Conservation (phyloP, 2,113 vertebrate genomes). For the Actenoides hombroni region DNA sequence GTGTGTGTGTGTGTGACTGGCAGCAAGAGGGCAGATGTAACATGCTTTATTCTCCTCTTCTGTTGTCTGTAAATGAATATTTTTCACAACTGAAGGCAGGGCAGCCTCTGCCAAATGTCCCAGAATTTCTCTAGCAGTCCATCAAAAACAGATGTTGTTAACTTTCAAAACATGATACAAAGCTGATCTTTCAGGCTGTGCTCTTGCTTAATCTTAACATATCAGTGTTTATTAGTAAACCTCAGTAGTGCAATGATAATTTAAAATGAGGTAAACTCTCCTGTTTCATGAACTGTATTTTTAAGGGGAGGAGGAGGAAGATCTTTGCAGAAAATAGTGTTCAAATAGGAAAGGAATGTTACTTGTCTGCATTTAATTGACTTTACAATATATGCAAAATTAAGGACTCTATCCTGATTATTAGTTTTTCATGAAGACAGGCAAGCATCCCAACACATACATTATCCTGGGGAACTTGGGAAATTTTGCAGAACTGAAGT, state of each 20-base stretch:
- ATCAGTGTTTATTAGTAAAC: background rate
- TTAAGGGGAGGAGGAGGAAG: background rate
- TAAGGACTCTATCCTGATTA: background rate
- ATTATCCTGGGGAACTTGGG: background rate
- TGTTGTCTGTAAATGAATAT: background rate
- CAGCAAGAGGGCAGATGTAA: background rate
- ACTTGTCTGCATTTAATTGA: background rate
- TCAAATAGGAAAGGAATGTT: background rate
- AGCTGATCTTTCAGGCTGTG: background rate
- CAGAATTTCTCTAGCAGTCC: constrained; percentile 1
- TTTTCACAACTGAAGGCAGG: background rate
- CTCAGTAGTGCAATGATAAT: background rate
- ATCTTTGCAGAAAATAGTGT: background rate
- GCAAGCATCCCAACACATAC: background rate
- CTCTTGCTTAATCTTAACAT: background rate
- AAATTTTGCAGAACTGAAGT: background rate
- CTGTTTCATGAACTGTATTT: background rate
- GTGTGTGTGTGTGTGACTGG: background rate
- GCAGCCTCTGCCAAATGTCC: background rate
- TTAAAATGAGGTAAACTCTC: background rate
- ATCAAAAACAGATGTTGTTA: constrained; percentile 13
- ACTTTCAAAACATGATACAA: background rate
- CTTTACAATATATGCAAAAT: background rate
- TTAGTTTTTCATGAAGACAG: background rate
- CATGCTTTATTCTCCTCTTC: background rate